Conservation (phyloP, 1,140 invertebrate genomes). For the Penaeus japonicus region DNA sequence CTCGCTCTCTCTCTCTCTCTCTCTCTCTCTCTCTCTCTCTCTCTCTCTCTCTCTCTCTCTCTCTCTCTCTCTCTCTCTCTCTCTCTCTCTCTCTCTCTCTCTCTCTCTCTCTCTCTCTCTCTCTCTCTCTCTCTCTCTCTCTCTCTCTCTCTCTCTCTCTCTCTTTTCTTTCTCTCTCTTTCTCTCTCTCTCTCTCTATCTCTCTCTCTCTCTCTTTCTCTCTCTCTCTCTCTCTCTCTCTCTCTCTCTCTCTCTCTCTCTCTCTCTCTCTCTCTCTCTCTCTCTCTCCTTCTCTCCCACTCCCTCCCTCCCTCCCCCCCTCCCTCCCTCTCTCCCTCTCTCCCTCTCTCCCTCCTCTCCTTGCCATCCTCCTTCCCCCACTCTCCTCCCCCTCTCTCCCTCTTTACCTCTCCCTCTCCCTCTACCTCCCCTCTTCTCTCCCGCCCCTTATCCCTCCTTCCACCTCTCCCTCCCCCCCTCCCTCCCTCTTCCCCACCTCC, state of each 20-base stretch:
- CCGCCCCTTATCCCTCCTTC: not conserved
- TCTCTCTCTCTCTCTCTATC: not conserved
- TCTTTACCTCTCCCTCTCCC: not conserved
- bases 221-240: not conserved
- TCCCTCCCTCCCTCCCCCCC: not conserved
- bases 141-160: not conserved
- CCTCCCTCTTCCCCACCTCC: not conserved
- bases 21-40: not conserved
- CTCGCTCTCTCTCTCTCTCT: not conserved
- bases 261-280: not conserved
- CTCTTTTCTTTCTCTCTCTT: not conserved
- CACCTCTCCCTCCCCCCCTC: not conserved
- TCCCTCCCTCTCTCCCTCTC: not conserved
- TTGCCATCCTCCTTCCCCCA: too few species aligned
- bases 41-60: not conserved
- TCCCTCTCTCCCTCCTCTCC: not conserved
- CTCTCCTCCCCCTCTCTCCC: too few species aligned
- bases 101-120: not conserved
- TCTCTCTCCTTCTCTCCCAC: not conserved
- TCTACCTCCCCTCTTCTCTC: not conserved
- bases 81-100: not conserved
- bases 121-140: not conserved
- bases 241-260: not conserved
- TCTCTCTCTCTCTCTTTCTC: not conserved
- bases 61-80: not conserved